Evolutionary conservation across 2,797 vertebrate species (phyloP), one percentile per base, ranked within the genome.

Genomic region (Hybognathus amarus): DNA sequence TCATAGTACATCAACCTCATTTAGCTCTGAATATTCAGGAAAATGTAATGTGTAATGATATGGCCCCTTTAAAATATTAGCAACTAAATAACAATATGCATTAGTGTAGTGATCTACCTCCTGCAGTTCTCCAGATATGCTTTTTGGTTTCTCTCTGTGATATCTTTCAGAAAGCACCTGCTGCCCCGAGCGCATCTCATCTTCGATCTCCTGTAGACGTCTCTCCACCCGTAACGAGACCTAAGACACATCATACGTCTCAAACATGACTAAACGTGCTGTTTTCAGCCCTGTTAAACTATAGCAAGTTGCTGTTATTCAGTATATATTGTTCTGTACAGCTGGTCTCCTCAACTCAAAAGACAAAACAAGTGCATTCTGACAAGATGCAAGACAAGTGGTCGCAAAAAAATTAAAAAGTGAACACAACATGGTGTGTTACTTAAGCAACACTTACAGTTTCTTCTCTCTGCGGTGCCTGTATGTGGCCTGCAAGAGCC

Each of bases 141-240:
- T 92, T 59, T 87, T 94, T 89, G 93, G 83, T 33, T 94, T 96
- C 66, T 95, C 93, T 6, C 95, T 93, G 3, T 90, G 93, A 82
- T 90, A 92, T 78, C 95, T 94, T 22, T 89, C 91, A 13, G 80
- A 84, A 40, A 89, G 79, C 5, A 93, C 83, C 69, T 94, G 93
- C 27, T 93, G 92, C 83, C 96, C 96, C 0, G 87, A 70, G 75
- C 86, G 92, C 94, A 96, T 95, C 90, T 96, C 96, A 89, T 91
- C 93, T 85, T 98, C 96, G 76, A 98, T 94, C 86, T 97, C 96
- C 85, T 96, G 95, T 86, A 99, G 95, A 79, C 96, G 95, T 70
- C 90, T 94, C 90, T 98, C 96, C 80, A 98, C 96, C 0, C 93
- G 95, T 81, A 96, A 94, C 0, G 96, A 95, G 84, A 95, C 95